Evolutionary conservation across 1,140 invertebrate species (phyloP), one percentile per base, ranked within the genome.

Genomic region (Drosophila oshimai): DNA sequence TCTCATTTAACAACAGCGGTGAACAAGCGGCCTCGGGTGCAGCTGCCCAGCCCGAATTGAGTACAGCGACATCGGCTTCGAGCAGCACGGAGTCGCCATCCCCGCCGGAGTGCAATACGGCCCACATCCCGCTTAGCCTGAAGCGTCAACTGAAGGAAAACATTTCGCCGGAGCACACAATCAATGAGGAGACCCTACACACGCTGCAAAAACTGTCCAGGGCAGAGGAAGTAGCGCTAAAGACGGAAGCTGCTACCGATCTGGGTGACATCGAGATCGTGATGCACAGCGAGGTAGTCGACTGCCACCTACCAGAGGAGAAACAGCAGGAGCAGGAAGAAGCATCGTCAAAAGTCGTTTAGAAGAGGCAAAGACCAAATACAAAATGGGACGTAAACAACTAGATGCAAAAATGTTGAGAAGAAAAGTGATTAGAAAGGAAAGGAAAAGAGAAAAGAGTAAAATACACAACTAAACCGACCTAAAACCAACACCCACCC

Each of bases 111-210:
- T 60, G 61, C 51, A 69, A 76, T 57, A 62, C 74, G 1, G 54
- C 77, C 15, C 67, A 81, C 20, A 84, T 91, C 68, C 80, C 89
- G 20, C 60, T 51, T 31, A 86, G 83, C 22, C 46, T 91, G 10
- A 91, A 91, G 53, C 73, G 78, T 34, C 87, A 91, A 51, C 74
- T 91, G 3, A 91, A 91, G 47, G 90, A 91, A 62, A 91, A 91
- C 55, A 90, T 91, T 17, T 91, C 90, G 26, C 90, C 90, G 10
- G 89, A 91, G 50, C 90, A 91, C 36, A 91, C 90, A 24, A 90
- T 91, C 6, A 90, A 89, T 5, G 87, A 90, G 65, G 89, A 90
- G 28, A 90, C 86, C n/a, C 42, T 91, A 34, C 86, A 88, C 17
- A 70, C 71, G 17, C 36, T 90, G 9, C 83, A 90, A 17, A 90